Evolutionary conservation across 1,140 invertebrate genomes (phyloP), one percentile per base, ranked within the genome.

Genomic region (Solenopsis invicta): DNA sequence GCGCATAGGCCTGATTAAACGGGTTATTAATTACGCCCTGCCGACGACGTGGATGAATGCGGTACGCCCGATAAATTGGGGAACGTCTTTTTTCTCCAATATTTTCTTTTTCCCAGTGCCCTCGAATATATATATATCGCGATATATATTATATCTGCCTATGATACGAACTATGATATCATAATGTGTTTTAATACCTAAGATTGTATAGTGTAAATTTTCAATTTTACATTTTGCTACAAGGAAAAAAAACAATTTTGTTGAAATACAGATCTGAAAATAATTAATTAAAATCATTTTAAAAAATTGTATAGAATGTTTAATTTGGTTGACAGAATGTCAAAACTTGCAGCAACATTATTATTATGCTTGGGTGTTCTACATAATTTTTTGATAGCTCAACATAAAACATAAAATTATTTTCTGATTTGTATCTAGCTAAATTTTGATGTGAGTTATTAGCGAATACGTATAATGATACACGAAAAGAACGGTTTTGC

Each of bases 1-100:
- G 91, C 89, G 88, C 89, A 91, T 91, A 87, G 89, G 89, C 66
- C 89, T 91, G 90, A 94, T 94, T 94, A 94, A 94, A 94, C 89
- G 93, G 92, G 92, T 94, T 94, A 94, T 94, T 94, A 94, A 94
- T 94, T 94, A 93, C 91, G 69, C 87, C 75, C 87, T 90, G 91
- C 92, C 85, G 89, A 89, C 91, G 90, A 93, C 90, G 91, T 89
- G 92, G 90, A 94, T 92, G 92, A 93, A 92, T 91, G 91, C 91
- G 88, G 72, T 86, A 86, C 87, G 88, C 67, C 85, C 91, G 90
- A 94, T 92, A 91, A 92, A 90, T 92, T 82, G 84, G 87, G 64
- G 86, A 87, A 45, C 80, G 89, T 66, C 59, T 93, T 94, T 92
- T 90, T 90, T 91, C 88, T 67, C 87, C 13, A 56, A 54, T 81